These are phyloP conservation scores for Centropus unirufus DNA, from an alignment of 2,113 vertebrate species.

Conservation along the genomic window DNA sequence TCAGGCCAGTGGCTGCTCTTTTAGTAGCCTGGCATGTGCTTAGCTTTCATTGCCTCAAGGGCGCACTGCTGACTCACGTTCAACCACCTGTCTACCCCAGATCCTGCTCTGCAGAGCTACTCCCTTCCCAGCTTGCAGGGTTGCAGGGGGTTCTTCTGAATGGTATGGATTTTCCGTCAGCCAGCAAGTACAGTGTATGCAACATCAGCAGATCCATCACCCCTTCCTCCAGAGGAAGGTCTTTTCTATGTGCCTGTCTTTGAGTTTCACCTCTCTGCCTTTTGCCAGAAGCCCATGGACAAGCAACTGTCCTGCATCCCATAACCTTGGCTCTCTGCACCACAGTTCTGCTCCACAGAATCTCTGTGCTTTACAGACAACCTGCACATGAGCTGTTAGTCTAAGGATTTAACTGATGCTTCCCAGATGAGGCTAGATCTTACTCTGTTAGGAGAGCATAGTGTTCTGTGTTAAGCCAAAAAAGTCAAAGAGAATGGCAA, in stretches of 20 bases:
- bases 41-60: constrained; percentile 37
- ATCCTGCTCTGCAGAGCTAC: background rate
- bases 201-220: background rate
- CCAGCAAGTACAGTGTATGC: background rate
- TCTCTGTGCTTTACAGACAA: background rate
- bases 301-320: background rate
- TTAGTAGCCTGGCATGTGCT: background rate
- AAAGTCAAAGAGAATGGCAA: background rate
- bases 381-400: background rate
- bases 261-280: background rate
- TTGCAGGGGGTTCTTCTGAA: background rate
- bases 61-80: constrained; percentile 38
- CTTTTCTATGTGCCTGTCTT: background rate
- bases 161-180: background rate
- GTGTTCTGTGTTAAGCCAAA: background rate
- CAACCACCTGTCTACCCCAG: background rate
- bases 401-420: background rate
- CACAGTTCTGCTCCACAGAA: background rate
- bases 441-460: background rate
- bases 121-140: background rate
- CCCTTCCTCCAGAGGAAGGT: background rate
- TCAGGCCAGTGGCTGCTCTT: background rate
- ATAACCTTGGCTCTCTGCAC: background rate
- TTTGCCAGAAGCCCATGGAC: background rate
- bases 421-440: background rate